Evolutionary conservation across 2,113 vertebrate species (phyloP).

Genomic region (Penelope pileata): DNA sequence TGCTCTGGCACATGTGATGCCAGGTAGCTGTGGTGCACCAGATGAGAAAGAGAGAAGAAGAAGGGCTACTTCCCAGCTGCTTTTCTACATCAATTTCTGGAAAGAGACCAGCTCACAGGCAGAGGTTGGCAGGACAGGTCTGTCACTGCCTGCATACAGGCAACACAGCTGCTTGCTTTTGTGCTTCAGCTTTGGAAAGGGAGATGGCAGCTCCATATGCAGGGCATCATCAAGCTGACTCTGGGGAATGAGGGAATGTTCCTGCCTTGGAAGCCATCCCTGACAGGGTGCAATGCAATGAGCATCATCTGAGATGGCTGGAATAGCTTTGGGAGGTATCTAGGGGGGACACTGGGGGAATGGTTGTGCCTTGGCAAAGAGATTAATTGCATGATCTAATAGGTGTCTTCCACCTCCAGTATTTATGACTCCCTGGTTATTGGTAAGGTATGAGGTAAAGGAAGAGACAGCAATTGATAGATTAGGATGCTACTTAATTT

Average conservation of each 20-base stretch:
- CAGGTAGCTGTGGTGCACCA: rapidly evolving
- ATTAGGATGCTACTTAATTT: constrained; percentile 21
- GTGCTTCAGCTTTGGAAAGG: not conserved
- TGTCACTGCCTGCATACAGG: rapidly evolving
- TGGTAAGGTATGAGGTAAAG: not conserved
- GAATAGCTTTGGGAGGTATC: not conserved
- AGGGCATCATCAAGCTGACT: not conserved
- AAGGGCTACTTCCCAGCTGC: not conserved
- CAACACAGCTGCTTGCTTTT: rapidly evolving
- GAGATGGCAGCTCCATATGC: not conserved
- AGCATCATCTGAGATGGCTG: rapidly evolving
- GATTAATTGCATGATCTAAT: not conserved
- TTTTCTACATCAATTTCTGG: not conserved
- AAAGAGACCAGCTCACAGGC: not conserved
- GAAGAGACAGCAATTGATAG: not conserved
- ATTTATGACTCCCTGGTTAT: constrained; percentile 11
- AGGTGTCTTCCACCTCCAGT: not conserved
- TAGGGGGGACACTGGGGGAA: not conserved
- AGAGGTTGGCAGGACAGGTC: not conserved
- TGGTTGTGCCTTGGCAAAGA: not conserved
- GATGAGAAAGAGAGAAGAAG: not conserved
- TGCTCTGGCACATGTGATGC: not conserved
- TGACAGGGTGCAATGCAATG: not conserved
- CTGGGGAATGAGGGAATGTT: not conserved
- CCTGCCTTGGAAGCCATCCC: not conserved